Base-by-base conservation (phyloP, 1,140 invertebrate genomes). In the Laupala kohalensis region DNA sequence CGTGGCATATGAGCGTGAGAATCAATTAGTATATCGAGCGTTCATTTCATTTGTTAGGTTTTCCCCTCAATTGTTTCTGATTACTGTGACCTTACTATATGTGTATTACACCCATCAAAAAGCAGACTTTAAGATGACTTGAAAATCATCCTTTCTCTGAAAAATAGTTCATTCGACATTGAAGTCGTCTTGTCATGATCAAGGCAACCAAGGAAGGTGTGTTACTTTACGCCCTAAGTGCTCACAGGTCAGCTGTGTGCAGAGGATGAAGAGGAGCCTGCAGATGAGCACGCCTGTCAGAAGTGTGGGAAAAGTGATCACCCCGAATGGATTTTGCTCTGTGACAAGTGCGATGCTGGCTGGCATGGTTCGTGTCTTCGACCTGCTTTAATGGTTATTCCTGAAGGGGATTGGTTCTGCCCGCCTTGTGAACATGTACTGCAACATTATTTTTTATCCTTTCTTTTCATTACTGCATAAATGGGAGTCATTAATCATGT, bases 401-500 rank as follows among this genome's bases (percentile, higher is more conserved):
- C 96, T 5, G 94, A 97, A 78, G 96, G 96, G 25, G 92, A 97
- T 78, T 98, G 96, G 97, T 96, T 89, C 80, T 98, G 97, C 81
- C 96, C 96, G 65, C 92, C 93, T 0, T 99, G 96, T 83, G 90
- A 96, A 79, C 96, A 96, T 79, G 86, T 88, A 74, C n/a, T n/a
- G n/a, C n/a, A n/a, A n/a, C n/a, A 82, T 84, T 82, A 69, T 64
- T 69, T 69, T 53, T 53, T 53, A 53, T 53, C 4, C n/a, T n/a
- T 53, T 0, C 9, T 53, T 53, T 13, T 53, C 9, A 53, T 53
- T 2, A 53, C 4, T 13, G 37, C 9, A 13, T 9, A 13, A 53
- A 53, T 13, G 37, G 9, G 4, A 13, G 9, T 53, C 37, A 53
- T 53, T 13, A 2, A 53, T 53, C 37, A 53, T 30, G 26, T 9